phyloP scores from a whole-genome alignment of 2,888 invertebrate species.

The Ferdinandea cuprea region DNA sequence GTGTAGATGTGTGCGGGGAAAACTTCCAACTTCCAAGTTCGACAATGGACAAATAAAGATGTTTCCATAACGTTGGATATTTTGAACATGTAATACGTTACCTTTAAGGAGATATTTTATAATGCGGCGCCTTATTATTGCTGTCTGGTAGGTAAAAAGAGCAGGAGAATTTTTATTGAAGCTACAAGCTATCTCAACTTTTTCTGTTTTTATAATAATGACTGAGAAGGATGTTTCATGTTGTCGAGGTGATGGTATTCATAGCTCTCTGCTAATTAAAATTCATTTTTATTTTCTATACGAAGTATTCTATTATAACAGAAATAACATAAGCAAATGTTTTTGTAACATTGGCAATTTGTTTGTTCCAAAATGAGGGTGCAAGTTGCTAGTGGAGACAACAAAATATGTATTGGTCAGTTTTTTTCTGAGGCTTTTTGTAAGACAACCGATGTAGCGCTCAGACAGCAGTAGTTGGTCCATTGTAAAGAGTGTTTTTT shows the following conservation, averaged over 20 bases:
- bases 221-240: neutral
- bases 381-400: no score
- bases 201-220: neutral
- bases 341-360: no score
- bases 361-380: no score
- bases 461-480: no score
- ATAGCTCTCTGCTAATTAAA: no score
- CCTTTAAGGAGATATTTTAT: slow-evolving; percentile 13
- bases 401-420: no score
- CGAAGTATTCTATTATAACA: no score
- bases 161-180: neutral
- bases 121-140: slow-evolving; percentile 11
- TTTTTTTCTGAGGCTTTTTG: no score
- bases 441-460: no score
- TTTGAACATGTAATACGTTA: slow-evolving; percentile 43
- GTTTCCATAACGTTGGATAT: neutral
- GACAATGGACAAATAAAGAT: slow-evolving; percentile 4
- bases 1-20: neutral
- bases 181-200: slow-evolving; percentile 13
- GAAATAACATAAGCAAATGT: no score
- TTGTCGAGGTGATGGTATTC: neutral
- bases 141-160: slow-evolving; percentile 24
- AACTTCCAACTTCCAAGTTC: neutral
- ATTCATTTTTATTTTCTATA: no score
- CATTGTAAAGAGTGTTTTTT: no score